Evolutionary conservation across 2,797 vertebrate species (phyloP), one percentile per base, ranked within the genome.

Genomic region (Sebastes aleutianus): DNA sequence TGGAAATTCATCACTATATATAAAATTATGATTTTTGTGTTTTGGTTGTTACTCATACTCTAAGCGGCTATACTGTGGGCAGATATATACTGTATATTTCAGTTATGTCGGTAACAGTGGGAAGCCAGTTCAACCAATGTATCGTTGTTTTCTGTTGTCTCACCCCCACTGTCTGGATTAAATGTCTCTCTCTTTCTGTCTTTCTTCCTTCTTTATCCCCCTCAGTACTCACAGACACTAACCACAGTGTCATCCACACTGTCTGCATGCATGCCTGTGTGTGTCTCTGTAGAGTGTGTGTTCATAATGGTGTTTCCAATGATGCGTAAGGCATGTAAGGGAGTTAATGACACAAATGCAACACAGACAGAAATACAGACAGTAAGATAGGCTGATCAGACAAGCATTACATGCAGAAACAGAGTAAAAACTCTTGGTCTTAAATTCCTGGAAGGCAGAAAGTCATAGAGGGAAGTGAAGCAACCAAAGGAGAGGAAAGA

Each of bases 131-230:
- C 68, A 82, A 59, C 73, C 43, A 24, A 18, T 76, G 71, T 39
- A 27, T 61, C 39, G 22, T 66, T 66, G 32, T 68, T 74, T 80
- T 80, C 58, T 79, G 32, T 24, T 58, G 56, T 77, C 67, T 80
- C 84, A 71, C 43, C 56, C 78, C 70, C 26, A 53, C 73, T 70
- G 81, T 83, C 84, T 89, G 34, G 70, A 78, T 81, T 56, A 58
- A 61, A 80, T 81, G 59, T 67, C 54, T 59, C 3, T 69, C 18
- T 83, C 32, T 47, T 47, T 82, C n/a, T 22, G 6, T 76, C 65
- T 57, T 12, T 64, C 66, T 31, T 70, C 8, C 14, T 34, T 57
- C 16, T 61, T 83, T 53, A 76, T 69, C 13, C 43, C 39, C 39
- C 3, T 67, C 26, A 43, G 57, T 34, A 43, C 69, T 72, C 31